Evolutionary conservation across 2,888 invertebrate genomes (phyloP), one percentile per base, ranked within the genome.

Genomic region (Latrodectus elegans): DNA sequence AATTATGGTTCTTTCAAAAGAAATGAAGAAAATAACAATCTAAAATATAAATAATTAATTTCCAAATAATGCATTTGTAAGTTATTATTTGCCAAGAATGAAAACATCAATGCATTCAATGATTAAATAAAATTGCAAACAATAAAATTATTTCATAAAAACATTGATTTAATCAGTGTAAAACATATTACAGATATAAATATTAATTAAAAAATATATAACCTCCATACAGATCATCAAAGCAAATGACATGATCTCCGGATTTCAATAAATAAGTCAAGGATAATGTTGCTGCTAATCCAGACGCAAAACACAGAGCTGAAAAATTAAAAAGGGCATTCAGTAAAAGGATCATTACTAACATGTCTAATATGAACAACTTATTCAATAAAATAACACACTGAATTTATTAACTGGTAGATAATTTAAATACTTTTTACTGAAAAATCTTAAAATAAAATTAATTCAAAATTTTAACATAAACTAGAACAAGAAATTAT

Each of bases 161-260:
- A 38, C 6, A 38, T 38, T 38, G 38, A 38, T 38, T 38, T 38
- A 38, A 38, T 38, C 38, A 38, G 38, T 4, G 38, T 38, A 26
- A 68, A 11, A 12, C 8, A 11, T 68, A 9, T 8, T 8, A 89
- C 90, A 52, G 90, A 89, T 71, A 89, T 71, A 90, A 90, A 72
- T 90, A 90, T 72, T 22, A 90, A 90, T 89, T 17, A 51, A 71
- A 51, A 12, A 73, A 17, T 38, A 79, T 91, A 92, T 10, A 60
- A 60, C 99, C 99, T 79, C 99, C 99, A 91, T 99, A 99, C 6
- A 99, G 94, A 92, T 99, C 99, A 92, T 99, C 97, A 88, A 96
- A 95, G 91, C 96, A 95, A 70, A 99, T 92, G 14, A 99, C 93
- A 91, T 99, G 98, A 92, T 99, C 99, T 0, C 99, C 99, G 88